These are phyloP conservation scores for Rynchops niger DNA, from an alignment of 2,113 vertebrate genomes.

Conservation along the genomic window DNA sequence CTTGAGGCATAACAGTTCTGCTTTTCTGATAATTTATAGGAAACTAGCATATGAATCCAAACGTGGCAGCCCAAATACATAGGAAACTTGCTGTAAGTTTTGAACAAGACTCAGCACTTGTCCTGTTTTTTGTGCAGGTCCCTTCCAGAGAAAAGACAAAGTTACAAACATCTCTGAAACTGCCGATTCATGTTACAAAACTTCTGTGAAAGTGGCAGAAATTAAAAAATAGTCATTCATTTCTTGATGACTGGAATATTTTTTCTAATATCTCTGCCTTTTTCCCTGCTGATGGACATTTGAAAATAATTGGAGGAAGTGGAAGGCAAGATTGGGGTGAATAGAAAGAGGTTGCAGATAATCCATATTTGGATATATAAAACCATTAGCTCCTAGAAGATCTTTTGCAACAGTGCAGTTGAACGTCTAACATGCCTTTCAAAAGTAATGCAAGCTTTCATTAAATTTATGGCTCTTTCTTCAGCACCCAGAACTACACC, in stretches of 20 bases:
- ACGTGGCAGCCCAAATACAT: neutral
- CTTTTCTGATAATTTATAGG: neutral
- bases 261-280: neutral
- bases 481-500: neutral
- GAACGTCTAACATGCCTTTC: neutral
- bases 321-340: neutral
- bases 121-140: neutral
- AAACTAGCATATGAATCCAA: neutral
- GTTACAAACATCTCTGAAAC: neutral
- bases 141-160: neutral
- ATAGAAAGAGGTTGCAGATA: neutral
- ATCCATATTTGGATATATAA: neutral
- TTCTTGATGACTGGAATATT: neutral
- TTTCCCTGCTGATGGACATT: neutral
- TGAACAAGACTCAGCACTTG: neutral
- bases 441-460: neutral
- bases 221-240: rapidly evolving
- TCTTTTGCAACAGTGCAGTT: neutral
- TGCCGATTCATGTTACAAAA: neutral
- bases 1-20: neutral
- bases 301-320: neutral
- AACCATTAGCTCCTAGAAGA: neutral
- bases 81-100: neutral
- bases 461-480: neutral
- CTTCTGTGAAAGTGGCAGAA: neutral